phyloP scores from a whole-genome alignment of 2,888 invertebrate genomes.

The Caenorhabditis sp. region DNA sequence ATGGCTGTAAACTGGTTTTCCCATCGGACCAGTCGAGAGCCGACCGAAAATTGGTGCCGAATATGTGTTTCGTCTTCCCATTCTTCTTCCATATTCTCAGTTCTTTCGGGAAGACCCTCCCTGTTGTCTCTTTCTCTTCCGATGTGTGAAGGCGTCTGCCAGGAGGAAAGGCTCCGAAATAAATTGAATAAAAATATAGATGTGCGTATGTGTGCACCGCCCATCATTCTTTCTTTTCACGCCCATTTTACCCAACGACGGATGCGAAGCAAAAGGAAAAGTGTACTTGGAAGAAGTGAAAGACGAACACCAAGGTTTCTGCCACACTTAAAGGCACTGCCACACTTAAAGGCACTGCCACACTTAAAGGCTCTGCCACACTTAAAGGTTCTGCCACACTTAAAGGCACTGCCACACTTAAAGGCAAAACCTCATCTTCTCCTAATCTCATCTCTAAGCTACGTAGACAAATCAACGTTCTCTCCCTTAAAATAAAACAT shows the following conservation, averaged over 20 bases:
- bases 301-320: background rate
- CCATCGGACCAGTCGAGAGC: constrained; percentile 18
- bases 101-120: background rate
- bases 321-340: no score
- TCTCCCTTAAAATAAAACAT: no score
- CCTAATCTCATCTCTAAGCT: no score
- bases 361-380: no score
- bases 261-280: constrained; percentile 12
- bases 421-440: no score
- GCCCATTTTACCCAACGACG: constrained; percentile 37
- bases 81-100: constrained; percentile 23
- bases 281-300: constrained; percentile 5
- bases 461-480: no score
- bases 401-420: no score
- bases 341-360: no score
- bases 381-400: no score
- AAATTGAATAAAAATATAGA: constrained; percentile 60
- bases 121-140: constrained; percentile 27
- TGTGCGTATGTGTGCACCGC: constrained; percentile 43
- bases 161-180: constrained; percentile 42
- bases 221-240: constrained; percentile 30
- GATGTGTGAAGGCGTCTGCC: constrained; percentile 37
- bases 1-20: constrained; percentile 34
- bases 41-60: constrained; percentile 31
- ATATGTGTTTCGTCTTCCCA: constrained; percentile 31